Evolutionary conservation across 2,113 vertebrate species (phyloP), one percentile per base, ranked within the genome.

Genomic region (Engraulis encrasicolus): DNA sequence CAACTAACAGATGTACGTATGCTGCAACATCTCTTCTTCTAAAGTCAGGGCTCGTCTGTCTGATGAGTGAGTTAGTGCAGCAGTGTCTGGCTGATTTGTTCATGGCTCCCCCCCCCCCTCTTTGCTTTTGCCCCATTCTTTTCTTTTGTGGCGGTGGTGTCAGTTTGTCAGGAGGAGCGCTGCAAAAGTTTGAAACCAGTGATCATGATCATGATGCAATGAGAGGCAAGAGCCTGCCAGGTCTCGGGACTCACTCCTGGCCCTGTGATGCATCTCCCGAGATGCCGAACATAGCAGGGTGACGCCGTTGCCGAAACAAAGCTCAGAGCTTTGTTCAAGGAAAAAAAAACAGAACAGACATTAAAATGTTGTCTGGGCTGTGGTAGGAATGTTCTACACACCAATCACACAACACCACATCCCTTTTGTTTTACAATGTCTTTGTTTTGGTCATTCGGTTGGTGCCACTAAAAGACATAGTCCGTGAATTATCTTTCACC

Each of bases 311-410:
- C 34, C n/a, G 71, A 50, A 14, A 83, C 78, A 37, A n/a, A 19
- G 66, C 3, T 14, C 61, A 38, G 19, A 48, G 80, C 84, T 74
- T 83, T 78, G 81, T 77, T 52, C 74, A 15, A 80, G 34, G 27
- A 3, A 11, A 34, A 71, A 27, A 34, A 31, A 15, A 15, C 4
- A 71, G 31, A 14, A 9, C 52, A 71, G n/a, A n/a, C n/a, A n/a
- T n/a, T n/a, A n/a, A n/a, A n/a, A n/a, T 1, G 12, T 31, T 31
- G 7, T 71, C 61, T 71, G 61, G 61, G 61, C 27, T 74, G 66
- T 27, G 11, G 66, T 74, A 31, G 27, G 11, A 15, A 1, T 34
- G 31, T 74, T 0, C 1, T 36, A 14, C 15, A 14, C 15, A 15
- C 12, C 11, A 66, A 66, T 66, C 58, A 66, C 6, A 66, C 9